phyloP scores from a whole-genome alignment of 2,797 vertebrate species.

The Lophotriccus pileatus region DNA sequence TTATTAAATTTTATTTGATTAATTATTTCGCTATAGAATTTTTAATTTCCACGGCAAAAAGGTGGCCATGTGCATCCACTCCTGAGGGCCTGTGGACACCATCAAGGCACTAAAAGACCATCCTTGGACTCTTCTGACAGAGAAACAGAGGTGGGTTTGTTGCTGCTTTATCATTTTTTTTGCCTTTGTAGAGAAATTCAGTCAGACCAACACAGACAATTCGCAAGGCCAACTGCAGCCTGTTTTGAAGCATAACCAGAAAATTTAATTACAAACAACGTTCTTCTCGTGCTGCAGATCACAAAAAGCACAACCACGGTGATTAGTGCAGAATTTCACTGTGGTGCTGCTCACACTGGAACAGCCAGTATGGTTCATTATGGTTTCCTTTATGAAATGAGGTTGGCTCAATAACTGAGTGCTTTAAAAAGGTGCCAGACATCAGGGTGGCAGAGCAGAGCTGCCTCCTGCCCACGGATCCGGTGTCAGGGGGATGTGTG shows the following conservation, averaged over 20 bases:
- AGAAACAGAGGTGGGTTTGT: background rate
- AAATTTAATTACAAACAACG: background rate
- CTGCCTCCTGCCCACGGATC: background rate
- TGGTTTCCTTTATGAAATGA: background rate
- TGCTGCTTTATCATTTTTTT: background rate
- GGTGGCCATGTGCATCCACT: fast-evolving
- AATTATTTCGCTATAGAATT: background rate
- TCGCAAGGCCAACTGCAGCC: background rate
- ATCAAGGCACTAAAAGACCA: background rate
- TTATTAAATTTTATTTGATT: background rate
- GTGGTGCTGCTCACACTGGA: background rate
- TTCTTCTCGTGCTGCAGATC: background rate
- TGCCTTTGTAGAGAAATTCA: background rate
- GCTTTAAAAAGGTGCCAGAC: background rate
- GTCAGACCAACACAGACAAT: background rate
- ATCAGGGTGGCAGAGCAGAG: background rate
- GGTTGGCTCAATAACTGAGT: background rate
- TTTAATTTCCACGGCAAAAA: background rate
- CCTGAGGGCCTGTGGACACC: background rate
- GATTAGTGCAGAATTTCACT: background rate
- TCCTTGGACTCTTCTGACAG: background rate
- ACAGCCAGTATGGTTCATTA: fast-evolving
- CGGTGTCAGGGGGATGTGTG: background rate
- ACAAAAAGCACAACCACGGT: fast-evolving
- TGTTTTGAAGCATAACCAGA: background rate